A percentile compares a stretch with the other conserved stretches of the same genome.
phyloP scores from a whole-genome alignment of 1,140 invertebrate species.

The Temnothorax curvispinosus region DNA sequence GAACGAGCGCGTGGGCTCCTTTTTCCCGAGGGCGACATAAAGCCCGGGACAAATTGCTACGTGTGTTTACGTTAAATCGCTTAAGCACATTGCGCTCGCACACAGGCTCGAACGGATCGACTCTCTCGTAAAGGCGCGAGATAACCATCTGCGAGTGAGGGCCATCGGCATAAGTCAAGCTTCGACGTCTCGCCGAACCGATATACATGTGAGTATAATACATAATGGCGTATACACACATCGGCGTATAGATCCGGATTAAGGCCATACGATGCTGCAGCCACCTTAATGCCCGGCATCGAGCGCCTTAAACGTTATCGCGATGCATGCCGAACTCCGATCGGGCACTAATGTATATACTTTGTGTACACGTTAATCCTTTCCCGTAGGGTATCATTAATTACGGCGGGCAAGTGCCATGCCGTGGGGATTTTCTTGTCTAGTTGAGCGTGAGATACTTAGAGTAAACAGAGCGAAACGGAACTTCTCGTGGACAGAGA shows the following conservation, averaged over 20 bases:
- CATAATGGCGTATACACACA: conserved; percentile 40
- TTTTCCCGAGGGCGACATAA: conserved; percentile 67
- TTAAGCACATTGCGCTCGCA: conserved; percentile 53
- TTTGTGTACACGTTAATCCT: conserved; percentile 58
- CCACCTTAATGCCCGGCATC: conserved; percentile 40
- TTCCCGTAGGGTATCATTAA: conserved; percentile 62
- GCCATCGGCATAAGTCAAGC: conserved; percentile 68
- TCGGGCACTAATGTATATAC: conserved; percentile 43
- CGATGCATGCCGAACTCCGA: conserved; percentile 41
- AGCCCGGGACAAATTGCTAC: conserved; percentile 70
- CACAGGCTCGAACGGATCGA: conserved; percentile 20
- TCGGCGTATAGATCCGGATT: conserved; percentile 62
- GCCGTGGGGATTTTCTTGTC: conserved; percentile 34
- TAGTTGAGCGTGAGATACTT: conserved; percentile 10
- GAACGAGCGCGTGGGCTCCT: conserved; percentile 50
- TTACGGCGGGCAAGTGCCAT: conserved; percentile 42
- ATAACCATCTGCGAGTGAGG: conserved; percentile 63
- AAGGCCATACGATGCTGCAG: conserved; percentile 48
- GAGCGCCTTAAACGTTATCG: conserved; percentile 52
- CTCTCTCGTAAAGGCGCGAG: conserved; percentile 63
- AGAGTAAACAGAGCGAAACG: conserved; percentile 30
- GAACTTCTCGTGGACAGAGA: conserved; percentile 17
- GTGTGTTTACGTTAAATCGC: conserved; percentile 75
- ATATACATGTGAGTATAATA: conserved; percentile 31
- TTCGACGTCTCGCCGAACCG: conserved; percentile 56